Percentiles rank a stretch among this genome's conserved stretches.
Conservation (phyloP, 1,140 invertebrate species). For the Zaprionus capensis region DNA sequence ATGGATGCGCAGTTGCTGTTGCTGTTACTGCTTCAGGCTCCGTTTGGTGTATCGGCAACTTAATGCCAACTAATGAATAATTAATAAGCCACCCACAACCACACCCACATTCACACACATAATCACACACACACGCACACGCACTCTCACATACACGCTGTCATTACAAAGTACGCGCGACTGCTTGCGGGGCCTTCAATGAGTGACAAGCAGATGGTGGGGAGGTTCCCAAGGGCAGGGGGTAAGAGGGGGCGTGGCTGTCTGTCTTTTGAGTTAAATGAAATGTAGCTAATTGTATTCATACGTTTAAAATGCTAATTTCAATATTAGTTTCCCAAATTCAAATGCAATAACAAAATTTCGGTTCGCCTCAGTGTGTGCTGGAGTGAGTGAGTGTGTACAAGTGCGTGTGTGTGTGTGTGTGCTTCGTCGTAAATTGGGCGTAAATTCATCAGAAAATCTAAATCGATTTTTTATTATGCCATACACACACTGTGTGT, state of each 20-base stretch:
- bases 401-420: background rate
- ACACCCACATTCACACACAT: constrained; percentile 15
- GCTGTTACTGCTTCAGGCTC: constrained; percentile 31
- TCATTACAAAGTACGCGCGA: constrained; percentile 49
- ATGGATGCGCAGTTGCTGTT: background rate
- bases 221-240: background rate
- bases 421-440: constrained; percentile 58
- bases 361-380: constrained; percentile 18
- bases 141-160: constrained; percentile 9
- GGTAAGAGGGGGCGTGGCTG: background rate
- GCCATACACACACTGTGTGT: background rate
- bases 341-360: constrained; percentile 52
- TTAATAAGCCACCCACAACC: constrained; percentile 67
- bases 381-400: background rate
- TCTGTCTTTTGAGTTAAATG: constrained; percentile 69
- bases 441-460: constrained; percentile 77
- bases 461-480: constrained; percentile 64
- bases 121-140: constrained; percentile 20
- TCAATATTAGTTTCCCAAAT: constrained; percentile 74
- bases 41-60: constrained; percentile 57
- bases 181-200: constrained; percentile 24
- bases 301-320: constrained; percentile 83
- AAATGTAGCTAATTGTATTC: constrained; percentile 78
- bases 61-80: constrained; percentile 82
- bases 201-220: too few species aligned